phyloP scores from a whole-genome alignment of 2,888 invertebrate genomes.

The Rhyacophila evoluta region DNA sequence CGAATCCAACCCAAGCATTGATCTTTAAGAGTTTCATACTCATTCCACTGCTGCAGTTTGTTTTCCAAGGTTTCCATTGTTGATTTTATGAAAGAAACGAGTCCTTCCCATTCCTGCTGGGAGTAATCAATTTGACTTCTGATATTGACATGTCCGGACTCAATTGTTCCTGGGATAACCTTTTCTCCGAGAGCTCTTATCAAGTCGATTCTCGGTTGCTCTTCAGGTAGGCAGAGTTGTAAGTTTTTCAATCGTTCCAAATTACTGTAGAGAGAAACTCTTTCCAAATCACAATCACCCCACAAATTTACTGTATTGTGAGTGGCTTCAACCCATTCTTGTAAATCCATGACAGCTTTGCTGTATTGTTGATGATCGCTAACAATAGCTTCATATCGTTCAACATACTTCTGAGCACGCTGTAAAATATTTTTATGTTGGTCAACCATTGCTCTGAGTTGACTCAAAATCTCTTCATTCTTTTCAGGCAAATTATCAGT shows the following conservation, averaged over 20 bases:
- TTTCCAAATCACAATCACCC: constrained; percentile 86
- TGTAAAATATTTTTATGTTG: constrained; percentile 80
- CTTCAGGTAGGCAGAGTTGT: constrained; percentile 84
- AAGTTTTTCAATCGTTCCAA: constrained; percentile 86
- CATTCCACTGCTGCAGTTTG: constrained; percentile 91
- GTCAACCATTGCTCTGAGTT: constrained; percentile 76
- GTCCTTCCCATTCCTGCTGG: constrained; percentile 90
- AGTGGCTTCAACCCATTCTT: constrained; percentile 89
- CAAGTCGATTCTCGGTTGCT: constrained; percentile 84
- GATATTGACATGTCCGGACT: constrained; percentile 86
- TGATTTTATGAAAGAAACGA: constrained; percentile 80
- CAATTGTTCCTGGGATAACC: constrained; percentile 88
- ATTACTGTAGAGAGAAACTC: constrained; percentile 87
- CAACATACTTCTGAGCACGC: constrained; percentile 81
- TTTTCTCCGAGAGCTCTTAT: constrained; percentile 88
- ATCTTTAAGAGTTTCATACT: constrained; percentile 89
- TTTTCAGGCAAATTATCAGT: constrained; percentile 84
- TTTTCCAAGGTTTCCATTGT: constrained; percentile 84
- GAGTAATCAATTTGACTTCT: constrained; percentile 88
- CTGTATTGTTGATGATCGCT: constrained; percentile 90
- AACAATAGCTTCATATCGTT: constrained; percentile 88
- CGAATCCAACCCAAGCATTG: constrained; percentile 89
- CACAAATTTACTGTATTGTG: constrained; percentile 84
- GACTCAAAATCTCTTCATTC: constrained; percentile 79
- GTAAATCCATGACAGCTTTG: constrained; percentile 86